Evolutionary conservation across 2,797 vertebrate species (phyloP).

Genomic region (Pagetopsis macropterus): DNA sequence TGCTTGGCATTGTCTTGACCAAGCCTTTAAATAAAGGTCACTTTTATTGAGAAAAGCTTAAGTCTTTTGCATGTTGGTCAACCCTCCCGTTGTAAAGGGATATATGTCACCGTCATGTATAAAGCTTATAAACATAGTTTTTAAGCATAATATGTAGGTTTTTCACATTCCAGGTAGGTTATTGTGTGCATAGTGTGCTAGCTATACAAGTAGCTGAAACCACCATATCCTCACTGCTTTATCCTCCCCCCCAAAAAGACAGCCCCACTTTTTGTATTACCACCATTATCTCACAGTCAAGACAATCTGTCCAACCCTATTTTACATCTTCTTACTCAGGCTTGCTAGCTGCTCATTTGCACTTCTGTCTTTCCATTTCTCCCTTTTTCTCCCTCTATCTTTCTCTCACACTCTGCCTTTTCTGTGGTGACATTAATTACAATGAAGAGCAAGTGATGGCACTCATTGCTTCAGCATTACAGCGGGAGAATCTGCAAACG

Average conservation of each 20-base stretch:
- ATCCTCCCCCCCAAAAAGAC: constrained; percentile 8
- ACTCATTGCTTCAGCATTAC: constrained; percentile 59
- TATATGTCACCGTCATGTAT: no score
- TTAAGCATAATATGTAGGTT: background rate
- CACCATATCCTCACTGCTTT: constrained; percentile 16
- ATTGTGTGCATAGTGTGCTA: background rate
- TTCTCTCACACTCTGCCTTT: constrained; percentile 38
- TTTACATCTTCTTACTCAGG: constrained; percentile 47
- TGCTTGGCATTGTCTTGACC: no score
- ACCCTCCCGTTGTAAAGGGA: no score
- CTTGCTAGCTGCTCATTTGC: constrained; percentile 52
- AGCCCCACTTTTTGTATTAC: constrained; percentile 18
- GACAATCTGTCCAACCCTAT: constrained; percentile 18
- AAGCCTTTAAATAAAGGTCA: no score
- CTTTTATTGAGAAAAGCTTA: no score
- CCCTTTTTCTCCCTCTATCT: constrained; percentile 38
- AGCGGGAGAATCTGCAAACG: constrained; percentile 56
- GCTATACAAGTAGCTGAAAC: constrained; percentile 1
- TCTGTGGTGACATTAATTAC: constrained; percentile 72
- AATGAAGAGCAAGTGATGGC: constrained; percentile 54
- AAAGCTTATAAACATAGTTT: background rate
- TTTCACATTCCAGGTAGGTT: background rate
- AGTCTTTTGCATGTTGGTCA: no score
- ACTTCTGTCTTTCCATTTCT: constrained; percentile 45
- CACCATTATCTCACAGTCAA: constrained; percentile 26